Conservation (phyloP, 2,888 invertebrate genomes). For the Clusia tigrina region DNA sequence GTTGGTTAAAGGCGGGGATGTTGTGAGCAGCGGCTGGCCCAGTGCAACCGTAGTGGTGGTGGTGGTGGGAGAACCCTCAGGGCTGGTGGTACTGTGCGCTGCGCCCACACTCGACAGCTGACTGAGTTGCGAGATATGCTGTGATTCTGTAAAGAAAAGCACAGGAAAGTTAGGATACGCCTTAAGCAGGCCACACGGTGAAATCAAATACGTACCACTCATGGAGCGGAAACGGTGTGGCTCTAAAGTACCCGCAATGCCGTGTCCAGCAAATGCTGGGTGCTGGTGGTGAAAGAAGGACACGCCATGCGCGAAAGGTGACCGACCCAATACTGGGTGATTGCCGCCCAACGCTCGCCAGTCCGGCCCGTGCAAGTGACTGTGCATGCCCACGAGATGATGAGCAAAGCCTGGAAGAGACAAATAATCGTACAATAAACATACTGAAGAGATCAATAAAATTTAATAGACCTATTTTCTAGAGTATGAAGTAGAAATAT, state of each 20-base stretch:
- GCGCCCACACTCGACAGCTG: slow-evolving; percentile 58
- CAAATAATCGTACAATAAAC: background rate
- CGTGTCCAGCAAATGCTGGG: slow-evolving; percentile 66
- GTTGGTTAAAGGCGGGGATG: slow-evolving; percentile 62
- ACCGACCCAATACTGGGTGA: slow-evolving; percentile 53
- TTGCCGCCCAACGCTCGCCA: slow-evolving; percentile 67
- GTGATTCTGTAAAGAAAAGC: slow-evolving; percentile 33
- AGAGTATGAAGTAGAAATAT: too few species aligned
- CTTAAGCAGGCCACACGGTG: background rate
- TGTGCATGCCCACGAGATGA: slow-evolving; percentile 75
- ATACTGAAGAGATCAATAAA: slow-evolving; percentile 10
- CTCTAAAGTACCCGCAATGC: slow-evolving; percentile 61
- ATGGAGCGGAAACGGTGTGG: slow-evolving; percentile 51
- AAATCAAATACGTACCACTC: slow-evolving; percentile 47
- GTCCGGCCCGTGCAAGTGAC: slow-evolving; percentile 72
- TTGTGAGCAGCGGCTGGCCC: slow-evolving; percentile 47
- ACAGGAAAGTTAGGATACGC: slow-evolving; percentile 22
- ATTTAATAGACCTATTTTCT: slow-evolving; percentile 1
- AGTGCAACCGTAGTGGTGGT: slow-evolving; percentile 49
- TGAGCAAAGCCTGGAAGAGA: slow-evolving; percentile 73
- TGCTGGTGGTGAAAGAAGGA: slow-evolving; percentile 67
- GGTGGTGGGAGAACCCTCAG: slow-evolving; percentile 69
- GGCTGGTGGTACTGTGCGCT: slow-evolving; percentile 77
- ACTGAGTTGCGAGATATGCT: slow-evolving; percentile 52
- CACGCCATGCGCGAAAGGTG: slow-evolving; percentile 58